These are phyloP conservation scores for Labeo calbasu DNA, from an alignment of 2,797 vertebrate genomes.

Conservation along the genomic window DNA sequence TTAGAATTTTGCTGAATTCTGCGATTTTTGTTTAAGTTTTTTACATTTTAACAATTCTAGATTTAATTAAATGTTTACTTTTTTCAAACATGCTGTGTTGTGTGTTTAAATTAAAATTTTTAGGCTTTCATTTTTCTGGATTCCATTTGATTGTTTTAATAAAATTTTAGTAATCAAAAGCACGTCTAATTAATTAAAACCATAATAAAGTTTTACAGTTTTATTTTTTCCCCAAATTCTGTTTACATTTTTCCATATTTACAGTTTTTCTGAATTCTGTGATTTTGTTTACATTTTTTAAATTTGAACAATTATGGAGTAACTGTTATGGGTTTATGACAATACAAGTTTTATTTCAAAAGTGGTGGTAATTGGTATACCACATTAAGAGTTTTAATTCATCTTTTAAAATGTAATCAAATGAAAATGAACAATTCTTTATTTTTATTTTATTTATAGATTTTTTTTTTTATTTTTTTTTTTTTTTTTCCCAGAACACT, in stretches of 20 bases:
- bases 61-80: no score
- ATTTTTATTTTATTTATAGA: background rate
- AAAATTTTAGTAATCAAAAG: no score
- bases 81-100: no score
- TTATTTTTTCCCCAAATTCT: no score
- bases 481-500: background rate
- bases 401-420: background rate
- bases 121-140: no score
- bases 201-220: no score
- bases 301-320: background rate
- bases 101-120: no score
- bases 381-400: background rate
- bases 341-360: background rate
- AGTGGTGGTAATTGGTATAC: background rate
- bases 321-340: background rate
- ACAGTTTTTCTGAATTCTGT: background rate
- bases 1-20: background rate
- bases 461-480: no score
- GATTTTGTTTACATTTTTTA: background rate
- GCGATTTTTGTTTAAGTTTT: no score
- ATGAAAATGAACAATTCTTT: accelerated
- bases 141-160: no score
- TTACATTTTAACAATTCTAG: no score
- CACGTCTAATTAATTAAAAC: no score
- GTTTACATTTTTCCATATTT: background rate